Conservation (phyloP, 2,888 invertebrate species). For the Drosophila ustulata region DNA sequence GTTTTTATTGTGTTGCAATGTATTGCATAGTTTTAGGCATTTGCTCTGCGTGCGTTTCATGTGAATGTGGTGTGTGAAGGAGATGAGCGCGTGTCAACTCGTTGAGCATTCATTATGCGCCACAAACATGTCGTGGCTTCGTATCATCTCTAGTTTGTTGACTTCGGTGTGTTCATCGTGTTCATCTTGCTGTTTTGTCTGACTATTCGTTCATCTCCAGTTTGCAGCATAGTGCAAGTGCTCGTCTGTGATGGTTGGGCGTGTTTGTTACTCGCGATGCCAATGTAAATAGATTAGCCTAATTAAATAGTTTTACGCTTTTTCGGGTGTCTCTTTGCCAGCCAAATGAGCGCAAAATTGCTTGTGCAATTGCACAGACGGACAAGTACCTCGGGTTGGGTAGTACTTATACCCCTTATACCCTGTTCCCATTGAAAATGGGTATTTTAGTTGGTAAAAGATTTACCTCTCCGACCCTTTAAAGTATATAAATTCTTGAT, state of each 20-base stretch:
- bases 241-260: constrained; percentile 20
- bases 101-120: neutral
- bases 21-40: constrained; percentile 39
- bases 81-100: neutral
- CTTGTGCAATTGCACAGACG: constrained; percentile 41
- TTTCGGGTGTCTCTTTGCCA: constrained; percentile 17
- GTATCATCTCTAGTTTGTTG: neutral
- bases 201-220: constrained; percentile 1
- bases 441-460: too few species aligned
- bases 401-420: constrained; percentile 30
- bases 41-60: neutral
- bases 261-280: constrained; percentile 19
- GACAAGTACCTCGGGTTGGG: constrained; percentile 3
- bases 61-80: neutral
- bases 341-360: constrained; percentile 57
- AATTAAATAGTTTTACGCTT: constrained; percentile 67
- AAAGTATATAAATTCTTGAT: too few species aligned
- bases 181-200: neutral
- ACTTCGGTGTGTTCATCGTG: neutral
- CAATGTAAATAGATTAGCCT: constrained; percentile 72
- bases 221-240: neutral
- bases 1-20: constrained; percentile 43
- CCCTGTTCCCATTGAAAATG: too few species aligned
- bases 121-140: too few species aligned
- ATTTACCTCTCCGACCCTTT: too few species aligned